Evolutionary conservation across 2,888 invertebrate species (phyloP), one percentile per base, ranked within the genome.

Genomic region (Pammene aurita): DNA sequence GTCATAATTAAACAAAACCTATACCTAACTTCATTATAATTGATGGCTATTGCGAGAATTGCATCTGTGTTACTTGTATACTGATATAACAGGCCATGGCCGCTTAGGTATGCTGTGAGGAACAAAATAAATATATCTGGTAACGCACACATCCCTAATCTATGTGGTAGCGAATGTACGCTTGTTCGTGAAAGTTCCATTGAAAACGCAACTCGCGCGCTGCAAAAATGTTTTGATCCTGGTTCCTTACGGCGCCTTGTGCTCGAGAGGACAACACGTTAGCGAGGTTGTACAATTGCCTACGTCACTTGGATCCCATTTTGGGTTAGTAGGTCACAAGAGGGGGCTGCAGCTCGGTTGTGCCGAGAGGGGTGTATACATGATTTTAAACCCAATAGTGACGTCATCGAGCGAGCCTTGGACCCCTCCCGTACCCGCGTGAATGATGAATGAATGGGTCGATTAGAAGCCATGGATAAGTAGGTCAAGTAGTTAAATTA

Each of bases 321-420:
- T 89, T 89, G 85, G 91, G 91, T 92, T 80, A 92, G 85, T 90
- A 86, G 92, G 91, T 91, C 91, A 89, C 81, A 77, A 80, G 83
- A 83, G 88, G 88, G 86, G 88, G 84, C 84, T 88, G 89, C 88
- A 89, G 83, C 81, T 81, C 80, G 75, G 77, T 80, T 80, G 83
- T 73, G 80, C 79, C 81, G 79, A 70, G 80, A 76, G 82, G 82
- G 83, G 82, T 79, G 79, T 77, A 78, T 50, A 48, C 48, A 50
- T 80, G 85, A 85, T 90, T 91, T 84, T 84, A 86, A 84, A 76
- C 80, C 77, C 79, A 82, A 79, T 79, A 80, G 84, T 90, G 90
- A 91, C 91, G 91, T 92, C 90, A 90, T 79, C 26, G 65, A 76
- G 71, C 66, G 76, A 80, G 78, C 85, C 86, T 84, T 84, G 83